phyloP scores from a whole-genome alignment of 1,140 invertebrate species.

The Drosophila pandora region DNA sequence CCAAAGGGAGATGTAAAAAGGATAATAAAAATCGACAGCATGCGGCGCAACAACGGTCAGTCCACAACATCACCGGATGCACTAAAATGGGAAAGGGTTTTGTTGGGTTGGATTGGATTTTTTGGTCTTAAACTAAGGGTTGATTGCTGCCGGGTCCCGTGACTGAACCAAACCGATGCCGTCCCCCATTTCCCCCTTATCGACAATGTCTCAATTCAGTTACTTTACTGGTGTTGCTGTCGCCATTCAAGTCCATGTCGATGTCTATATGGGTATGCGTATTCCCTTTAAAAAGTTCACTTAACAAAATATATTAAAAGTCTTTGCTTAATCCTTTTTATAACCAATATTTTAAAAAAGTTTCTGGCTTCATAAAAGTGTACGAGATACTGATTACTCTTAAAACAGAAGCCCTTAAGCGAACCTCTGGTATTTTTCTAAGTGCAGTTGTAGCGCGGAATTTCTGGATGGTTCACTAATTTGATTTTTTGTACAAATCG shows the following conservation, averaged over 20 bases:
- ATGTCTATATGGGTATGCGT: conserved; percentile 4
- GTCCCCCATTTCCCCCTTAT: conserved; percentile 18
- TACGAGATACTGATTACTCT: too few species aligned
- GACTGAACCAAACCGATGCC: conserved; percentile 4
- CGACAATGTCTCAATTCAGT: conserved; percentile 65
- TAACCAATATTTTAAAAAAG: too few species aligned
- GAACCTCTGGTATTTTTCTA: neutral
- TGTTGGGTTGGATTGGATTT: neutral
- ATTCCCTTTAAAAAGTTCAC: neutral
- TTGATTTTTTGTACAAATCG: conserved; percentile 78
- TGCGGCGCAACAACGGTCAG: conserved; percentile 32
- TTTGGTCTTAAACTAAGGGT: conserved; percentile 30
- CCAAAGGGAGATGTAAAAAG: conserved; percentile 16
- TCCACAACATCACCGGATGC: conserved; percentile 33
- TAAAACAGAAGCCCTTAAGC: too few species aligned
- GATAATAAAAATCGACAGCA: conserved; percentile 34
- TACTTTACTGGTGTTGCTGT: conserved; percentile 41
- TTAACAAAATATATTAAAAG: neutral
- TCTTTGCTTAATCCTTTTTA: neutral
- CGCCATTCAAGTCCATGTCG: conserved; percentile 9
- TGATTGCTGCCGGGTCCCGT: conserved; percentile 52
- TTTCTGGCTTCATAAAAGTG: too few species aligned
- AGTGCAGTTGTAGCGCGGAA: conserved; percentile 25
- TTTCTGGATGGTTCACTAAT: conserved; percentile 66
- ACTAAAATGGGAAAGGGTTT: neutral